Evolutionary conservation across 2,888 invertebrate genomes (phyloP), one percentile per base, ranked within the genome.

Genomic region (Lasioglossum villosulum): DNA sequence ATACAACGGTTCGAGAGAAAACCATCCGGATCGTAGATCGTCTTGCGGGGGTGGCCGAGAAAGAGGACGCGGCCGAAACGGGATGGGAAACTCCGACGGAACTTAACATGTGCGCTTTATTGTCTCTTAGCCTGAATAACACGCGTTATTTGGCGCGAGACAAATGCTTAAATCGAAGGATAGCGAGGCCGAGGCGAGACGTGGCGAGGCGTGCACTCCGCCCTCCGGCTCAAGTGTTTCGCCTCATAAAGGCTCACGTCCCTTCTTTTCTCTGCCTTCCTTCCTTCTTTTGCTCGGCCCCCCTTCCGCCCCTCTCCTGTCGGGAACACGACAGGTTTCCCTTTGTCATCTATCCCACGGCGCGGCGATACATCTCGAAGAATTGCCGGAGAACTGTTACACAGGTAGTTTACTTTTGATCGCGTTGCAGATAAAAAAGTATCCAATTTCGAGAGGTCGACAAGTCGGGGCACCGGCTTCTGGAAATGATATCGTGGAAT

Each of bases 121-220:
- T 92, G 93, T 92, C 92, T 89, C 91, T 93, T 90, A 90, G 91
- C 82, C 86, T 87, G 89, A 93, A 93, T 93, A 92, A 91, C 91
- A 92, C 92, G 93, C 91, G 91, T 93, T 93, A 93, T 93, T 93
- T 93, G 92, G 88, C 89, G 84, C 78, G 89, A 92, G 93, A 93
- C 90, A 93, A 93, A 93, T 92, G 92, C 88, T 84, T 78, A 84
- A 90, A 88, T 89, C 89, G 90, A 89, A 88, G 80, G 86, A 91
- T 81, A 84, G 37, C 52, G 81, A 63, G 30, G 19, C 63, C 63
- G 30, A 2, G 30, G 12, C 59, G 27, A 59, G 59, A 16, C 63
- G 63, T 16, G 16, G 2, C 63, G 16, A 30, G 30, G 59, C 84
- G 81, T 83, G 86, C 86, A 88, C 86, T 71, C 78, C 82, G 73